Percentiles rank a stretch among this genome's conserved stretches.
Conservation (phyloP, 2,888 invertebrate genomes). For the Dascillus cervinus region DNA sequence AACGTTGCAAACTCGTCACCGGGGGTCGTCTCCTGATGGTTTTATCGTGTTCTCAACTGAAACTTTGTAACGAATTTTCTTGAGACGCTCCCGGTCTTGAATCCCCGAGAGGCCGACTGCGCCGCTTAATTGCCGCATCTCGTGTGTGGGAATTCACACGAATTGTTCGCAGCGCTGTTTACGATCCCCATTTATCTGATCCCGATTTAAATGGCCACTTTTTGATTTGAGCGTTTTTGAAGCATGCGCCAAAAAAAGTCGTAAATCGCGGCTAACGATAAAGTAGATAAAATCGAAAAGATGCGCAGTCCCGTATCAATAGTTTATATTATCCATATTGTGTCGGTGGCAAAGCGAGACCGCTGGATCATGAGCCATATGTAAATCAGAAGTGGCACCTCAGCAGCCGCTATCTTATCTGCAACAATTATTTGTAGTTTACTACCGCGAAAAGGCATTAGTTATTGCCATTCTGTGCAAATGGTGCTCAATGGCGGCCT, state of each 20-base stretch:
- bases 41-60: too few relatives aligned
- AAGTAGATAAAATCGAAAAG: slow-evolving; percentile 20
- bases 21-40: too few relatives aligned
- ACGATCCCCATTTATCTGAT: too few relatives aligned
- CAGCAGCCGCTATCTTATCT: slow-evolving; percentile 38
- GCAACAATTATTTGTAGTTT: slow-evolving; percentile 40
- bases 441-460: slow-evolving; percentile 33
- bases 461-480: slow-evolving; percentile 38
- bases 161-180: too few relatives aligned
- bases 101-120: too few relatives aligned
- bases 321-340: slow-evolving; percentile 30
- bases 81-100: too few relatives aligned
- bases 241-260: slow-evolving; percentile 5
- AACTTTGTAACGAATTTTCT: too few relatives aligned
- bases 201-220: too few relatives aligned
- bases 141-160: too few relatives aligned
- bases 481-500: slow-evolving; percentile 32
- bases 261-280: slow-evolving; percentile 24
- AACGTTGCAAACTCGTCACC: too few relatives aligned
- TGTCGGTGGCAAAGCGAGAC: slow-evolving; percentile 27
- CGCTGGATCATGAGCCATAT: slow-evolving; percentile 35
- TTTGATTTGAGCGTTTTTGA: too few relatives aligned
- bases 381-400: slow-evolving; percentile 38
- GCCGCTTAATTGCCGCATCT: too few relatives aligned
- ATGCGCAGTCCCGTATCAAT: slow-evolving; percentile 19